These are phyloP conservation scores for Tylochromis polylepis DNA, from an alignment of 2,113 vertebrate species.

Conservation along the genomic window DNA sequence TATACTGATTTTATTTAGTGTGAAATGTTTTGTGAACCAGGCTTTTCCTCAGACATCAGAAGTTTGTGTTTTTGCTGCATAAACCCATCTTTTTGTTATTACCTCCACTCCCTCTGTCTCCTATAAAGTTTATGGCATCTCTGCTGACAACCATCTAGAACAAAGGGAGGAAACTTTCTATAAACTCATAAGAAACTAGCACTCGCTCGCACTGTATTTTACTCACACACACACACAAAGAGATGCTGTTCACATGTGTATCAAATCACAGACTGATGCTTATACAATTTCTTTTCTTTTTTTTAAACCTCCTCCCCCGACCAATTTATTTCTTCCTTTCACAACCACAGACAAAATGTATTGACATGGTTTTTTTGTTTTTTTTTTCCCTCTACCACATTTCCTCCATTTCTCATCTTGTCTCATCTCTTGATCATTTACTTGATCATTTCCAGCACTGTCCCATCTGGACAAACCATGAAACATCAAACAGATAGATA, in stretches of 20 bases:
- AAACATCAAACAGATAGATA: slow-evolving; percentile 36
- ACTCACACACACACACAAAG: neutral
- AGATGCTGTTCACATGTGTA: neutral
- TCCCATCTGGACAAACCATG: slow-evolving; percentile 33
- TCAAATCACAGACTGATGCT: neutral
- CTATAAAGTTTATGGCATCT: neutral
- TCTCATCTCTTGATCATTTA: slow-evolving; percentile 20
- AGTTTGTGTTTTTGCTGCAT: neutral
- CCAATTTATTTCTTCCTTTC: neutral
- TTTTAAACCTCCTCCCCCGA: neutral
- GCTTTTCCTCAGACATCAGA: neutral
- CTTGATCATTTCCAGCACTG: slow-evolving; percentile 8
- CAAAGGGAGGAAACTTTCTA: neutral
- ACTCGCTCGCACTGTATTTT: neutral
- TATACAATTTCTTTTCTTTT: neutral
- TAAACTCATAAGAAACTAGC: neutral
- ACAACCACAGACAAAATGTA: neutral
- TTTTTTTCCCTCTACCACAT: neutral
- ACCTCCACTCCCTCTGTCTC: neutral
- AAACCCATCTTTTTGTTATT: neutral
- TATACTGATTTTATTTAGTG: neutral
- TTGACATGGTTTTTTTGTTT: neutral
- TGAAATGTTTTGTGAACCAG: neutral
- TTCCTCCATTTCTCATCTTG: neutral
- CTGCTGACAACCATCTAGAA: neutral